Conservation (phyloP, 2,888 invertebrate genomes). For the Sminthurinus aureus region DNA sequence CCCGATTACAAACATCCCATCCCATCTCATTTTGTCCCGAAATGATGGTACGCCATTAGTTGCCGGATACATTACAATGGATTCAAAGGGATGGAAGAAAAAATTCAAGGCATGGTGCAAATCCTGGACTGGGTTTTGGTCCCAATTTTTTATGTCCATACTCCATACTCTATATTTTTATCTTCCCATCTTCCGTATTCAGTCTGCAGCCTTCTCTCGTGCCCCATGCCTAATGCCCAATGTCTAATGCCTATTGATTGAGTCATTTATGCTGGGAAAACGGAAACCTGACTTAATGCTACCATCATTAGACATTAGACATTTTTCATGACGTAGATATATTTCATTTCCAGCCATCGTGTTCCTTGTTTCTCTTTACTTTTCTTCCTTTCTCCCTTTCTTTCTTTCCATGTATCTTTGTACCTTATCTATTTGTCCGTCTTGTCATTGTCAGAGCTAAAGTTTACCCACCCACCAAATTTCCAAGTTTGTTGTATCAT, state of each 20-base stretch:
- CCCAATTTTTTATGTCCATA: too few relatives aligned
- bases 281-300: constrained; percentile 2
- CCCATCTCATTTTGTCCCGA: not conserved
- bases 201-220: not conserved
- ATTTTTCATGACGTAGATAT: not conserved
- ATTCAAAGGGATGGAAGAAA: not conserved
- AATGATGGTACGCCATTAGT: too few relatives aligned
- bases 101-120: not conserved
- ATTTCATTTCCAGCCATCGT: too few relatives aligned
- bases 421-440: too few relatives aligned
- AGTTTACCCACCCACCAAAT: too few relatives aligned
- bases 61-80: too few relatives aligned
- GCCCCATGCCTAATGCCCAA: not conserved
- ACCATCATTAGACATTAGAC: not conserved
- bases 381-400: not conserved
- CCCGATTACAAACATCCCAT: not conserved
- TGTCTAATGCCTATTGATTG: constrained; percentile 18
- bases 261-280: constrained; percentile 6
- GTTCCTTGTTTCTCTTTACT: too few relatives aligned
- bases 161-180: constrained; percentile 5
- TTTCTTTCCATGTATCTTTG: not conserved
- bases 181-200: not conserved
- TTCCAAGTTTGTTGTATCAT: too few relatives aligned
- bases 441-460: too few relatives aligned
- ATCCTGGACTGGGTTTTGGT: not conserved